phyloP scores from a whole-genome alignment of 2,113 vertebrate genomes.

The Eclectus roratus region DNA sequence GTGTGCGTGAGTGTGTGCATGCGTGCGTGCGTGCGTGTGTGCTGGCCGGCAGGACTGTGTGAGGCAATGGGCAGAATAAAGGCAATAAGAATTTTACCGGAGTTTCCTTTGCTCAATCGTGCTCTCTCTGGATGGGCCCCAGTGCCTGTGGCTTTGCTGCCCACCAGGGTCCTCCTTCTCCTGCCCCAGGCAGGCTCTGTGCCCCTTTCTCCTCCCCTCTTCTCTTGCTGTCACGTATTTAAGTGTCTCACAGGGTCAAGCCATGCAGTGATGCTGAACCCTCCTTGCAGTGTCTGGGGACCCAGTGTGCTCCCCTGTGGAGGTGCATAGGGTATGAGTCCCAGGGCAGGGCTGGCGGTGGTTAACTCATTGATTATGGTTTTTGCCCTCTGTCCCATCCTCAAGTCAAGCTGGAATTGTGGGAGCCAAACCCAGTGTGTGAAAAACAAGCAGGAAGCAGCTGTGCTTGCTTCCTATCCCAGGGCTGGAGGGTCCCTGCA shows the following conservation, averaged over 20 bases:
- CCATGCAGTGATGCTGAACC: neutral
- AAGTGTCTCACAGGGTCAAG: neutral
- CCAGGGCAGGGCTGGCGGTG: neutral
- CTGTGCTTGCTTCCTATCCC: fast-evolving
- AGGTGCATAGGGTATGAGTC: neutral
- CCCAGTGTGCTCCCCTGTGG: fast-evolving
- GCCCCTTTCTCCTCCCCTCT: neutral
- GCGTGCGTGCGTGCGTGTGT: slow-evolving; percentile 59
- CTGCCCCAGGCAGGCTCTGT: neutral
- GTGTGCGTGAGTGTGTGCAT: slow-evolving; percentile 54
- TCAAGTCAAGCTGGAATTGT: neutral
- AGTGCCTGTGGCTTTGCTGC: neutral
- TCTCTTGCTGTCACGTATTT: neutral
- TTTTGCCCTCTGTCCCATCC: neutral
- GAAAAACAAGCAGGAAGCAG: neutral
- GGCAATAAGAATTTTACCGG: slow-evolving; percentile 79
- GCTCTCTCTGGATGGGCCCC: neutral
- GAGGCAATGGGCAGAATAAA: slow-evolving; percentile 77
- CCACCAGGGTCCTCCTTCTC: neutral
- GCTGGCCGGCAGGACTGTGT: slow-evolving; percentile 69
- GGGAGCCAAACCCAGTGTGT: neutral
- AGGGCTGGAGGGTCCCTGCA: fast-evolving
- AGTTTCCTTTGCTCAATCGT: slow-evolving; percentile 60
- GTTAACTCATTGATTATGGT: neutral
- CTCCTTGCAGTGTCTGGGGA: neutral